A percentile compares a stretch with the other conserved stretches of the same genome.
Evolutionary conservation across 64 coral and sea anemone genomes (phyloP).

Genomic region (Pocillopora verrucosa): DNA sequence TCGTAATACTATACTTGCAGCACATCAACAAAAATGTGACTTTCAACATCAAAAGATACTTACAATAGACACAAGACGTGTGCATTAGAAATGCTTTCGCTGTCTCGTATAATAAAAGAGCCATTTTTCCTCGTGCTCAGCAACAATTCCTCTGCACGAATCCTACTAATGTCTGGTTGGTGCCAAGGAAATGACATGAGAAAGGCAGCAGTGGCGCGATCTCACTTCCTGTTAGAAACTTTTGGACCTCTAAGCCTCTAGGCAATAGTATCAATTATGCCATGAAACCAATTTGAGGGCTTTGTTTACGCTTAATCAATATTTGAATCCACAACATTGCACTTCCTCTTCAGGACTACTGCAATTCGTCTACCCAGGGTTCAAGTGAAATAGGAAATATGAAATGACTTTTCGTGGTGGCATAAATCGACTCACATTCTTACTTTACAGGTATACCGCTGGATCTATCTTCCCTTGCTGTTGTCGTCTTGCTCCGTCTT

Average conservation of each 20-base stretch:
- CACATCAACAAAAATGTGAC: neutral
- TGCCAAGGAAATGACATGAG: slow-evolving; percentile 71
- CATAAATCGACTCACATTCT: neutral
- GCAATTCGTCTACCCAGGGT: neutral
- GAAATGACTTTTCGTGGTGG: neutral
- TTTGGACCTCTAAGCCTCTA: neutral
- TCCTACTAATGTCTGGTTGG: slow-evolving; percentile 55
- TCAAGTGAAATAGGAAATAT: neutral
- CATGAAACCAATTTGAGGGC: neutral
- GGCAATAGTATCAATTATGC: neutral
- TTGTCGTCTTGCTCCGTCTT: slow-evolving; percentile 1
- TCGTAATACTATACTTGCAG: neutral
- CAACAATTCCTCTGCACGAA: slow-evolving; percentile 70
- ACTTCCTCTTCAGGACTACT: no score
- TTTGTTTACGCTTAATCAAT: no score
- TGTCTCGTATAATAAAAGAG: slow-evolving; percentile 71
- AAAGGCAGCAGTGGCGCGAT: neutral
- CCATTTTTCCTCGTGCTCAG: slow-evolving; percentile 54
- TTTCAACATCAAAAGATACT: slow-evolving; percentile 26
- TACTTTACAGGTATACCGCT: neutral
- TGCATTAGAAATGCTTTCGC: slow-evolving; percentile 70
- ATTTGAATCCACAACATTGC: no score
- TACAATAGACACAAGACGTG: slow-evolving; percentile 68
- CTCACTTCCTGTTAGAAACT: slow-evolving; percentile 12
- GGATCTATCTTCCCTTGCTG: neutral